These are phyloP conservation scores for Adelges cooleyi DNA, from an alignment of 1,140 invertebrate genomes.

Conservation along the genomic window DNA sequence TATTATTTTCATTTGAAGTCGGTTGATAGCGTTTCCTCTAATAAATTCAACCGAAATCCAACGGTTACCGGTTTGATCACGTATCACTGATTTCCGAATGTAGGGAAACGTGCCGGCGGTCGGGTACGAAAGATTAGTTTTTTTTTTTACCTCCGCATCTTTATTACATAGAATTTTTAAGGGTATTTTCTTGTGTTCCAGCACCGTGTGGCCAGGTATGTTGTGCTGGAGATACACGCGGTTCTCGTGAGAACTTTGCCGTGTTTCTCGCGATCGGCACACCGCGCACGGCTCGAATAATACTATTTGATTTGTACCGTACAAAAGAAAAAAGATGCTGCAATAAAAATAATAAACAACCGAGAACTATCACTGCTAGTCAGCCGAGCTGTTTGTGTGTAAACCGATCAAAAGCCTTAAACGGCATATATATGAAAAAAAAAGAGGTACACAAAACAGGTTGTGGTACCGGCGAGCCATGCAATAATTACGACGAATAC, in stretches of 20 bases:
- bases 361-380: too few relatives aligned
- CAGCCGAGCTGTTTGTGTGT: background rate
- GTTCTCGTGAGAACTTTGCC: slow-evolving; percentile 2
- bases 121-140: slow-evolving; percentile 2
- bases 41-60: background rate
- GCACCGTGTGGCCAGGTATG: too few relatives aligned
- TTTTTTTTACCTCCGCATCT: background rate
- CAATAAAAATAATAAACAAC: too few relatives aligned
- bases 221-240: too few relatives aligned
- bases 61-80: background rate
- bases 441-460: background rate
- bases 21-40: too few relatives aligned
- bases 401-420: slow-evolving; percentile 8
- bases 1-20: too few relatives aligned
- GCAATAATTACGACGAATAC: slow-evolving; percentile 16
- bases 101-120: slow-evolving; percentile 4
- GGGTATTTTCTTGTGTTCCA: too few relatives aligned
- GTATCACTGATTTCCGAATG: slow-evolving; percentile 6
- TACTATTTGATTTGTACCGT: too few relatives aligned
- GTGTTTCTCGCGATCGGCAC: too few relatives aligned
- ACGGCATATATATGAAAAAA: slow-evolving; percentile 3
- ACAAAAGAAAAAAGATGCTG: too few relatives aligned
- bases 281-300: too few relatives aligned
- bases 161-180: too few relatives aligned
- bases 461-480: background rate